These are phyloP conservation scores for Anhinga rufa DNA, from an alignment of 2,113 vertebrate genomes.

Conservation along the genomic window DNA sequence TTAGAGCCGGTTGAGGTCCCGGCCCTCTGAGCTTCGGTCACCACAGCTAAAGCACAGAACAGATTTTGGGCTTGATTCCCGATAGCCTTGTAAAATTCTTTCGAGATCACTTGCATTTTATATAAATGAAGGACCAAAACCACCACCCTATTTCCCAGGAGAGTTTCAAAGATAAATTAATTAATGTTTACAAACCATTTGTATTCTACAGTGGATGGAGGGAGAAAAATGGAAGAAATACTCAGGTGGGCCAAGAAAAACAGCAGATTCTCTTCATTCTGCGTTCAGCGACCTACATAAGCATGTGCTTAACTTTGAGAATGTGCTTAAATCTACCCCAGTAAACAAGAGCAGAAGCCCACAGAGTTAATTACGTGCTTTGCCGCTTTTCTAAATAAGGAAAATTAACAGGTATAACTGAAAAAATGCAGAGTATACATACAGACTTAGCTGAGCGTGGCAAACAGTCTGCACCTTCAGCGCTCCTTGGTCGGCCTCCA, in stretches of 20 bases:
- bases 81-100: background rate
- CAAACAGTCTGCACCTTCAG: background rate
- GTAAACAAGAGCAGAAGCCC: background rate
- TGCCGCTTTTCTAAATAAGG: background rate
- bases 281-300: fast-evolving
- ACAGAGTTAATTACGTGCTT: background rate
- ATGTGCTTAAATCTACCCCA: background rate
- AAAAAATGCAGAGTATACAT: background rate
- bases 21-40: background rate
- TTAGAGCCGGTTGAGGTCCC: background rate
- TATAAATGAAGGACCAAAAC: background rate
- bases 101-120: background rate
- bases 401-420: background rate
- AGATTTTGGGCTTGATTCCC: background rate
- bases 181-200: background rate
- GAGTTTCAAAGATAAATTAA: background rate
- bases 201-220: background rate
- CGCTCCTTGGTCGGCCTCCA: background rate
- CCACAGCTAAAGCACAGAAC: background rate
- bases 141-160: background rate
- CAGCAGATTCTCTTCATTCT: background rate
- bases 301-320: background rate
- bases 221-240: background rate
- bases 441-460: background rate
- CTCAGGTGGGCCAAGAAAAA: background rate